Percentiles rank a stretch among this genome's conserved stretches.
Conservation (phyloP, 2,797 vertebrate genomes). For the Adelosebastes latens region DNA sequence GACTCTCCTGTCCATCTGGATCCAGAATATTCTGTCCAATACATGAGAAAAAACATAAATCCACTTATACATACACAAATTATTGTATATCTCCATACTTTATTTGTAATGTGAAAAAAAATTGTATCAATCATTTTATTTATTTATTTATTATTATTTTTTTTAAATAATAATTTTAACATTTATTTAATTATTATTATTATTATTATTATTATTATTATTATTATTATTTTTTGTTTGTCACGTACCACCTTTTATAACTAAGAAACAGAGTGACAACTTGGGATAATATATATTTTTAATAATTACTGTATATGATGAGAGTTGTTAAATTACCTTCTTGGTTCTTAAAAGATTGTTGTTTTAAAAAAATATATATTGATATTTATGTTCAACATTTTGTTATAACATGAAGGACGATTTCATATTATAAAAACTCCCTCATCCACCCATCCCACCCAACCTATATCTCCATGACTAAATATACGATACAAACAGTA, state of each 20-base stretch:
- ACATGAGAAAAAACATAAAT: background rate
- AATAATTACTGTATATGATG: background rate
- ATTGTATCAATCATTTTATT: too few species aligned
- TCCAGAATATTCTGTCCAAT: background rate
- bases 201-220: too few species aligned
- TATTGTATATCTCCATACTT: background rate
- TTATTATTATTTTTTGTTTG: background rate
- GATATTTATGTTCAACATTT: too few species aligned
- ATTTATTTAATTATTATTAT: background rate
- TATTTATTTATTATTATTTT: background rate
- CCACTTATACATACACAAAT: background rate
- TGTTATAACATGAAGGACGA: too few species aligned
- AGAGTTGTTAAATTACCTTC: background rate
- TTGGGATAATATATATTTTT: background rate
- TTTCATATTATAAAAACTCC: too few species aligned
- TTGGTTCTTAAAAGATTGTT: background rate
- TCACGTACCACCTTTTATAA: background rate
- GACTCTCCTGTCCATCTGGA: background rate
- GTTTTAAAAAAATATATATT: too few species aligned
- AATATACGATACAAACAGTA: too few species aligned
- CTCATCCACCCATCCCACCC: too few species aligned
- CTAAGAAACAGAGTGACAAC: background rate
- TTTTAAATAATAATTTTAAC: background rate
- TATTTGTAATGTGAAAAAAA: background rate
- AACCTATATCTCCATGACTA: too few species aligned